A percentile compares a stretch with the other conserved stretches of the same genome.
These are phyloP conservation scores for Pomatorhinus ruficollis DNA, from an alignment of 2,113 vertebrate species.

Conservation along the genomic window DNA sequence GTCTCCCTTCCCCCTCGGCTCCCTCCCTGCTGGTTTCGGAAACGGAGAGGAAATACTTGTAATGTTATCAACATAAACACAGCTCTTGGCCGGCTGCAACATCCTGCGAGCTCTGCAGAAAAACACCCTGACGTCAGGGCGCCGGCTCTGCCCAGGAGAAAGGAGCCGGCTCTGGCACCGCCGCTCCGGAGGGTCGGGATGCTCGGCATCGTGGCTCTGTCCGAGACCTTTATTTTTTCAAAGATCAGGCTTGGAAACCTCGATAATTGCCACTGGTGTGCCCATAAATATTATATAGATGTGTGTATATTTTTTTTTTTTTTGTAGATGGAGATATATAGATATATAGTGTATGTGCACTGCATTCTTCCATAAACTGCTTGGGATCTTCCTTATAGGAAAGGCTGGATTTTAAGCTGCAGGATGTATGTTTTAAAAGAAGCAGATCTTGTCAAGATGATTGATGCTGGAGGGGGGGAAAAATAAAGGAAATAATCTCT, in stretches of 20 bases:
- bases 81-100: constrained; percentile 52
- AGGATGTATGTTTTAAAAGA: neutral
- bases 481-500: constrained; percentile 14
- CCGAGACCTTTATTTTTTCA: neutral
- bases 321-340: too few relatives aligned
- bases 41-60: constrained; percentile 66
- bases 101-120: constrained; percentile 56
- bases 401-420: neutral
- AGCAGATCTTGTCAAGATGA: neutral
- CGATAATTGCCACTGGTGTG: accelerated
- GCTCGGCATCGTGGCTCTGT: accelerated
- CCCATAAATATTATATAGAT: neutral
- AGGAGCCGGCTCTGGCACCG: neutral
- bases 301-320: neutral
- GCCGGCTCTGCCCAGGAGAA: neutral
- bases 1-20: constrained; percentile 42
- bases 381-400: neutral
- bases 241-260: neutral
- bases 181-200: neutral
- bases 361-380: neutral
- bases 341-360: accelerated
- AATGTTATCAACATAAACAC: constrained; percentile 64
- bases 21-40: constrained; percentile 36
- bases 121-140: constrained; percentile 59
- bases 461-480: neutral